Conservation (phyloP, 2,888 invertebrate genomes). For the Plutella xylostella region DNA sequence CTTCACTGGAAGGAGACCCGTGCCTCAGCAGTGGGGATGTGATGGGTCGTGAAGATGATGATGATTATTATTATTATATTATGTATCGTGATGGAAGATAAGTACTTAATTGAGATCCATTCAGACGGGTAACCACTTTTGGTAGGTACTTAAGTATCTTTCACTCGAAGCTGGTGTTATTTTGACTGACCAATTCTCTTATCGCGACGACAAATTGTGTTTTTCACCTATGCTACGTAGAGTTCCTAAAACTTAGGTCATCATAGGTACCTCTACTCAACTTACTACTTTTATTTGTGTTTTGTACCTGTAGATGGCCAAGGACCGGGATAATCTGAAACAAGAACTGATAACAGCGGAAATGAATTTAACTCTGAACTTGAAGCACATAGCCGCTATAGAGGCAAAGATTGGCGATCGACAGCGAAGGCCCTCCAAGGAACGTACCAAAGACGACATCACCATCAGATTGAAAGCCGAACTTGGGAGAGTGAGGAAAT, state of each 20-base stretch:
- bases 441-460: constrained; percentile 74
- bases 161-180: background rate
- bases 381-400: constrained; percentile 76
- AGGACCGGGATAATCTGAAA: constrained; percentile 76
- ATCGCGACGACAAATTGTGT: background rate
- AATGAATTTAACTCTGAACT: constrained; percentile 74
- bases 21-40: no score
- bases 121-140: no score
- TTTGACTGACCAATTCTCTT: background rate
- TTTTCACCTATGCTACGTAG: background rate
- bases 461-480: constrained; percentile 74
- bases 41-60: no score
- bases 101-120: no score
- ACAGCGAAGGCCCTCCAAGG: constrained; percentile 73
- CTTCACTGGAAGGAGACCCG: no score
- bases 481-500: constrained; percentile 68
- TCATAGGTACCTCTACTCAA: background rate
- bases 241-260: background rate
- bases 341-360: constrained; percentile 77
- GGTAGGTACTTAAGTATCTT: background rate
- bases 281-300: background rate
- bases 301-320: constrained; percentile 53
- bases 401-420: constrained; percentile 80
- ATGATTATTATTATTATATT: background rate
- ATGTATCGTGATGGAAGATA: background rate